Percentiles rank a stretch among this genome's conserved stretches.
phyloP scores from a whole-genome alignment of 2,113 vertebrate genomes.

The Litocranius walleri region DNA sequence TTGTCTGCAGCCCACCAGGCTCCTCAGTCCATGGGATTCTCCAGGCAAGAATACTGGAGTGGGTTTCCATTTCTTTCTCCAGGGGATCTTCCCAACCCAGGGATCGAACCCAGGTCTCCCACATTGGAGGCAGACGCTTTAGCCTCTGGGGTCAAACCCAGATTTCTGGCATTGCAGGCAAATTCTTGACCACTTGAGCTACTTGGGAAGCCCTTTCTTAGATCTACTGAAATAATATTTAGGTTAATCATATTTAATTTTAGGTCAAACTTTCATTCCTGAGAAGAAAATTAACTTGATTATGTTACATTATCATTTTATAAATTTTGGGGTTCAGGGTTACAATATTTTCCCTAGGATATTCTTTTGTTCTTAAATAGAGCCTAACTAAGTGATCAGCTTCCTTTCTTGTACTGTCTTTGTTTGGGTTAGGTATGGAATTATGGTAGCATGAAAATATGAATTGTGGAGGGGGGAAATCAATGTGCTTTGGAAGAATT shows the following conservation, averaged over 20 bases:
- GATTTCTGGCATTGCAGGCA: not conserved
- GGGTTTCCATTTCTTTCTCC: no score
- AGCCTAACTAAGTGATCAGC: not conserved
- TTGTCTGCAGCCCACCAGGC: no score
- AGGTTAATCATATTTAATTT: not conserved
- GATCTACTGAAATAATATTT: not conserved
- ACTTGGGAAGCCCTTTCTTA: not conserved
- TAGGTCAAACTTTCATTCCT: not conserved
- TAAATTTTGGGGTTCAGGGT: not conserved
- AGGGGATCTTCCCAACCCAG: no score
- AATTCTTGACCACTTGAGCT: not conserved
- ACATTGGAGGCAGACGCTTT: no score
- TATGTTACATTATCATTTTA: not conserved
- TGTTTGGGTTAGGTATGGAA: not conserved
- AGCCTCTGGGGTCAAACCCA: not conserved
- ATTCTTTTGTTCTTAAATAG: not conserved
- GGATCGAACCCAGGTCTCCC: accelerated
- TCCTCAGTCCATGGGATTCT: no score
- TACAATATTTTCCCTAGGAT: not conserved
- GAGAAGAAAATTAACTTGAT: not conserved
- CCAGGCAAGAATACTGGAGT: no score
- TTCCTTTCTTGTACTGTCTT: not conserved
- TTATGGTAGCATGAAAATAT: not conserved
- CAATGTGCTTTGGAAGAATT: not conserved
- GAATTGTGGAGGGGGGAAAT: not conserved